Conservation (phyloP, 1,140 invertebrate species). For the Drosophila erecta region DNA sequence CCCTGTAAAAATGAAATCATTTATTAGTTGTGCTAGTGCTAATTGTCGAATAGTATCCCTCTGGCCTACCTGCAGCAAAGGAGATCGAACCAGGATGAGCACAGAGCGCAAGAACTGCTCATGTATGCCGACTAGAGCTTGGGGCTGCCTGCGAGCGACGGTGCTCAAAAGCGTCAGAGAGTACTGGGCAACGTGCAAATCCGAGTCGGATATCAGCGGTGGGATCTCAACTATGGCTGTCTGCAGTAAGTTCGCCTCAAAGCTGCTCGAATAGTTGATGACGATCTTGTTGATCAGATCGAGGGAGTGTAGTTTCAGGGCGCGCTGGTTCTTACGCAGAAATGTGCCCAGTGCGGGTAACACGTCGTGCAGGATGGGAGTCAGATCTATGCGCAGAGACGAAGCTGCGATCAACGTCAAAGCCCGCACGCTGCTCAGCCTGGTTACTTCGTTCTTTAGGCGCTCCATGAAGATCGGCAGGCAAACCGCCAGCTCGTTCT, state of each 20-base stretch:
- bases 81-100: constrained; percentile 94
- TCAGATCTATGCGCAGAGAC: constrained; percentile 93
- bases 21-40: background rate
- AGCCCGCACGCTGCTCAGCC: constrained; percentile 97
- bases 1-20: constrained; percentile 86
- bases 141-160: constrained; percentile 86
- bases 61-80: constrained; percentile 90
- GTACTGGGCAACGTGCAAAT: constrained; percentile 98
- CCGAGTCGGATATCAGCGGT: constrained; percentile 95
- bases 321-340: constrained; percentile 98
- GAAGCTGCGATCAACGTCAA: constrained; percentile 97
- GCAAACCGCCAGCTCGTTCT: constrained; percentile 92
- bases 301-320: constrained; percentile 96
- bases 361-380: constrained; percentile 94
- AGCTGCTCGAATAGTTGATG: constrained; percentile 91
- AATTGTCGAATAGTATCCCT: background rate
- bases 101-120: constrained; percentile 93
- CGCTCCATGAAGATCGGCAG: constrained; percentile 97
- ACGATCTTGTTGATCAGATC: constrained; percentile 95
- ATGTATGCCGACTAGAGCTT: constrained; percentile 79
- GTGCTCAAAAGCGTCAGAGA: constrained; percentile 90
- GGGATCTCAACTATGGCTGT: constrained; percentile 94
- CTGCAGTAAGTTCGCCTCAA: constrained; percentile 90
- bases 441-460: constrained; percentile 97
- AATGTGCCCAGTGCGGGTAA: constrained; percentile 97